Conservation (phyloP, 2,888 invertebrate species). For the Stenurella melanura region DNA sequence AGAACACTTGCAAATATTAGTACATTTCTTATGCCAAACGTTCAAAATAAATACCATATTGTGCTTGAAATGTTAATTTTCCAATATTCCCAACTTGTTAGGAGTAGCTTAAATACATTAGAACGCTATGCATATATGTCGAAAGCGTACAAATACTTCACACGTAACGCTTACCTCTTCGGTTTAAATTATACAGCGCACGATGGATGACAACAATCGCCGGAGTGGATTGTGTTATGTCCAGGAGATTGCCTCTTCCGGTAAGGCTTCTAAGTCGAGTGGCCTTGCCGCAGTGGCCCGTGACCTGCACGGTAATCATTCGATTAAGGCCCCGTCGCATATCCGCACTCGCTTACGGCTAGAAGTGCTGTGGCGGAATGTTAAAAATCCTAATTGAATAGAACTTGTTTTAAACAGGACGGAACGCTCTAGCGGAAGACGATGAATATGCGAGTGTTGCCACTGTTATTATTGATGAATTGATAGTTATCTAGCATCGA, state of each 20-base stretch:
- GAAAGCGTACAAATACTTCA: background rate
- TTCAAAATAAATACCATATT: no score
- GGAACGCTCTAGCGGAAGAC: background rate
- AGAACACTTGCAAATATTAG: no score
- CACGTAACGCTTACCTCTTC: constrained; percentile 7
- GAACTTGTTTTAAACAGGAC: background rate
- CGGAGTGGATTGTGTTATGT: constrained; percentile 22
- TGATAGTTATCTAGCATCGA: background rate
- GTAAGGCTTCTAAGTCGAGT: constrained; percentile 20
- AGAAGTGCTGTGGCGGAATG: background rate
- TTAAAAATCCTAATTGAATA: background rate
- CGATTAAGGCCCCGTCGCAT: constrained; percentile 9
- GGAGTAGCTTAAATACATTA: no score
- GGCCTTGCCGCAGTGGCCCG: constrained; percentile 24
- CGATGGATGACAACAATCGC: constrained; percentile 16
- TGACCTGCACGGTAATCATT: constrained; percentile 23
- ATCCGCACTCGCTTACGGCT: background rate
- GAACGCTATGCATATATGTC: background rate
- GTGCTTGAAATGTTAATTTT: no score
- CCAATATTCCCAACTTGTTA: no score
- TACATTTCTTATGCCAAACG: no score
- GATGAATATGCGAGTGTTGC: background rate
- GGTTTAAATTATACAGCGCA: constrained; percentile 7
- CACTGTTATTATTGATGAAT: background rate
- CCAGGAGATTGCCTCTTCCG: constrained; percentile 28